These are phyloP conservation scores for Drosophila saltans DNA, from an alignment of 1,140 invertebrate genomes.

Conservation along the genomic window DNA sequence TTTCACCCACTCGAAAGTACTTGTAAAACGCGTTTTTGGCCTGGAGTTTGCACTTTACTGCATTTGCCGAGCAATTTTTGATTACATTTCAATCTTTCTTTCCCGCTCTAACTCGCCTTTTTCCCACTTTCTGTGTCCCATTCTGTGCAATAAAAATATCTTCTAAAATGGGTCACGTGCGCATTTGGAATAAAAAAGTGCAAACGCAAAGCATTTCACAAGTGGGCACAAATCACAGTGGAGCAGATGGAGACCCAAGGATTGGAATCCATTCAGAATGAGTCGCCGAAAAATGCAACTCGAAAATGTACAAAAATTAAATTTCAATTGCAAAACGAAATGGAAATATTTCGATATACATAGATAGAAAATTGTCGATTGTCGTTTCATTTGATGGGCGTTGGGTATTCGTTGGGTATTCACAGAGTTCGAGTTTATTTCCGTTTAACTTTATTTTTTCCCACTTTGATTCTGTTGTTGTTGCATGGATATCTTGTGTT, in stretches of 20 bases:
- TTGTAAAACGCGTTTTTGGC: slow-evolving; percentile 42
- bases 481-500: too few species aligned
- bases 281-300: slow-evolving; percentile 25
- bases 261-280: background rate
- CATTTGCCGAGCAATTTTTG: slow-evolving; percentile 59
- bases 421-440: background rate
- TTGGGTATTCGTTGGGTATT: too few species aligned
- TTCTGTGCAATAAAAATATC: slow-evolving; percentile 19
- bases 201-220: slow-evolving; percentile 45
- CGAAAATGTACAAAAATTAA: slow-evolving; percentile 71
- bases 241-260: background rate
- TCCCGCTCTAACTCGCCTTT: slow-evolving; percentile 6
- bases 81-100: slow-evolving; percentile 66
- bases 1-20: slow-evolving; percentile 24
- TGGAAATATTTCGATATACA: slow-evolving; percentile 20
- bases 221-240: slow-evolving; percentile 39
- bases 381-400: background rate
- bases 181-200: slow-evolving; percentile 41
- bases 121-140: background rate
- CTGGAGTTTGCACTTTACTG: slow-evolving; percentile 41
- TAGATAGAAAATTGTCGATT: slow-evolving; percentile 10
- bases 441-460: slow-evolving; percentile 5
- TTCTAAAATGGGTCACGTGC: slow-evolving; percentile 49
- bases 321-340: slow-evolving; percentile 59
- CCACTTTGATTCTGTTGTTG: background rate